These are phyloP conservation scores for Cheirogaleus major DNA, from an alignment of 2,797 vertebrate genomes.

Conservation along the genomic window DNA sequence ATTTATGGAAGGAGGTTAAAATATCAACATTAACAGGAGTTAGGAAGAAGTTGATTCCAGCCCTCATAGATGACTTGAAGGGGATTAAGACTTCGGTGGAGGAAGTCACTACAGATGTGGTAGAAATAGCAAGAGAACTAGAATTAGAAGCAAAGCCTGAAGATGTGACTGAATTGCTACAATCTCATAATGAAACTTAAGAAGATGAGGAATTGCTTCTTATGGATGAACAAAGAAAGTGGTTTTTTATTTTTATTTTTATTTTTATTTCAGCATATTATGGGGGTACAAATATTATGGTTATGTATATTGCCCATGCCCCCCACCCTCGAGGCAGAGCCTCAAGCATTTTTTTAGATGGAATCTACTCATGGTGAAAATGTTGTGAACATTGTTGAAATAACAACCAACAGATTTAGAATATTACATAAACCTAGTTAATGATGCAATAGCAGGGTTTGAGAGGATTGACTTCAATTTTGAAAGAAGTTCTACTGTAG, in stretches of 20 bases:
- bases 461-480: not conserved
- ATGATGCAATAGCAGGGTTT: not conserved
- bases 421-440: not conserved
- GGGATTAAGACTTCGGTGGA: not conserved
- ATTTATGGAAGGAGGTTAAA: not conserved
- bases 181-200: not conserved
- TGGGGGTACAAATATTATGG: too few relatives aligned
- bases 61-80: not conserved
- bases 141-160: not conserved
- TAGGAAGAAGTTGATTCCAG: not conserved
- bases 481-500: not conserved
- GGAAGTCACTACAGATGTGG: not conserved
- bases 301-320: too few relatives aligned
- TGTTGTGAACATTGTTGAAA: not conserved
- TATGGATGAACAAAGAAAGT: not conserved
- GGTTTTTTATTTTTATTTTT: too few relatives aligned
- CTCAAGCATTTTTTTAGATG: too few relatives aligned
- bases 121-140: not conserved
- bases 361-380: not conserved
- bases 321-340: too few relatives aligned
- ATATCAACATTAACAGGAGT: not conserved
- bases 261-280: too few relatives aligned
- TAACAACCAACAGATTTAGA: not conserved
- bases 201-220: not conserved
- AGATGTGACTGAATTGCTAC: not conserved